Conservation (phyloP, 2,113 vertebrate genomes). For the Alectura lathami region DNA sequence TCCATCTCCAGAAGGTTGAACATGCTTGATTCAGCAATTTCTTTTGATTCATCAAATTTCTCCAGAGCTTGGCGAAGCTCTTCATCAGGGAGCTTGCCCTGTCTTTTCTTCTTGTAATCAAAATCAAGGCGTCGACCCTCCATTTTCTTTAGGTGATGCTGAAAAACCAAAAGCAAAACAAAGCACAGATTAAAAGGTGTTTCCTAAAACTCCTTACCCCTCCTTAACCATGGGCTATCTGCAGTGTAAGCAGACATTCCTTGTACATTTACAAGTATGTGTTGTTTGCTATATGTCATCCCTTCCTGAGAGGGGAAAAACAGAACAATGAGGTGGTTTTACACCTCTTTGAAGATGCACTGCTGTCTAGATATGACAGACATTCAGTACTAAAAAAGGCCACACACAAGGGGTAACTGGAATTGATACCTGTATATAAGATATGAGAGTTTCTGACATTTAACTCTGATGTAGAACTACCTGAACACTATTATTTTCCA, state of each 20-base stretch:
- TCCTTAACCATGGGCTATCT: background rate
- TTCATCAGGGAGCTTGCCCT: constrained; percentile 93
- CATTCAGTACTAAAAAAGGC: background rate
- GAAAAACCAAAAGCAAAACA: background rate
- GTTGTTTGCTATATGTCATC: background rate
- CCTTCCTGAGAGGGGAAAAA: background rate
- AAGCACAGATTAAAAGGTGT: background rate
- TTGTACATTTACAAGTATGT: background rate
- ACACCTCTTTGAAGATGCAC: fast-evolving
- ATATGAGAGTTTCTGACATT: fast-evolving
- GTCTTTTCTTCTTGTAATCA: constrained; percentile 99
- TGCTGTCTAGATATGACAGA: background rate
- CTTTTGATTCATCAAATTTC: constrained; percentile 98
- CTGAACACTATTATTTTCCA: background rate
- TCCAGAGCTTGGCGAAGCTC: constrained; percentile 95
- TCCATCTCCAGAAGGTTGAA: constrained; percentile 98
- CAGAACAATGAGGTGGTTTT: background rate
- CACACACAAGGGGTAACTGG: background rate
- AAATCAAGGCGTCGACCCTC: constrained; percentile 96
- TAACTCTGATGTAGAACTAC: background rate
- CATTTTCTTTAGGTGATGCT: constrained; percentile 98
- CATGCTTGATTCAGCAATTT: constrained; percentile 98
- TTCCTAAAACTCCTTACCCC: background rate
- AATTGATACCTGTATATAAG: background rate
- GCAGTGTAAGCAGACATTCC: background rate